Conservation (phyloP, 2,113 vertebrate genomes). For the Gadus macrocephalus region DNA sequence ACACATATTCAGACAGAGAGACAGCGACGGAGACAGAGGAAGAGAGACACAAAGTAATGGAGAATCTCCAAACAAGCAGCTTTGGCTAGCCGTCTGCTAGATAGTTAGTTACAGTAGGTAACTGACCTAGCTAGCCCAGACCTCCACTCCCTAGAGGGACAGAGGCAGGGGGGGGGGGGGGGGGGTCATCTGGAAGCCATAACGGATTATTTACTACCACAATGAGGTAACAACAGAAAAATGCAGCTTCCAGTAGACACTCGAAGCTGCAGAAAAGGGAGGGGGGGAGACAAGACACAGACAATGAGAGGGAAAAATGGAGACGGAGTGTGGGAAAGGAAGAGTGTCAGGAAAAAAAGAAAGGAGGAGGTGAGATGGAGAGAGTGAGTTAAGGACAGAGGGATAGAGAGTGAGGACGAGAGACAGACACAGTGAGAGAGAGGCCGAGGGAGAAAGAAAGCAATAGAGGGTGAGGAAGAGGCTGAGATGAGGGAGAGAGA, state of each 20-base stretch:
- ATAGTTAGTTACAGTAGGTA: too few relatives aligned
- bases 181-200: background rate
- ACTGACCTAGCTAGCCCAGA: too few relatives aligned
- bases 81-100: too few relatives aligned
- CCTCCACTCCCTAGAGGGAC: background rate
- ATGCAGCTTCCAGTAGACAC: background rate
- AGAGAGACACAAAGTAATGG: conserved; percentile 1
- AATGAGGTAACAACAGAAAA: background rate
- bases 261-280: background rate
- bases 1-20: background rate
- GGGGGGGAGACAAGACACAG: too few relatives aligned
- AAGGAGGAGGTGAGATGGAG: background rate
- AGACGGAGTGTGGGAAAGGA: background rate
- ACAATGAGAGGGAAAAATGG: too few relatives aligned
- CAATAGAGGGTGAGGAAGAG: too few relatives aligned
- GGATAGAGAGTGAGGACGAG: background rate
- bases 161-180: background rate
- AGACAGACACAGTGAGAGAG: background rate
- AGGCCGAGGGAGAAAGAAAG: too few relatives aligned
- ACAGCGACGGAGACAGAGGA: conserved; percentile 2
- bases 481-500: too few relatives aligned
- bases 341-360: too few relatives aligned
- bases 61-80: too few relatives aligned
- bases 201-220: conserved; percentile 1
- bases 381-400: background rate